Evolutionary conservation across 2,113 vertebrate genomes (phyloP).

Genomic region (Harpagus bidentatus): DNA sequence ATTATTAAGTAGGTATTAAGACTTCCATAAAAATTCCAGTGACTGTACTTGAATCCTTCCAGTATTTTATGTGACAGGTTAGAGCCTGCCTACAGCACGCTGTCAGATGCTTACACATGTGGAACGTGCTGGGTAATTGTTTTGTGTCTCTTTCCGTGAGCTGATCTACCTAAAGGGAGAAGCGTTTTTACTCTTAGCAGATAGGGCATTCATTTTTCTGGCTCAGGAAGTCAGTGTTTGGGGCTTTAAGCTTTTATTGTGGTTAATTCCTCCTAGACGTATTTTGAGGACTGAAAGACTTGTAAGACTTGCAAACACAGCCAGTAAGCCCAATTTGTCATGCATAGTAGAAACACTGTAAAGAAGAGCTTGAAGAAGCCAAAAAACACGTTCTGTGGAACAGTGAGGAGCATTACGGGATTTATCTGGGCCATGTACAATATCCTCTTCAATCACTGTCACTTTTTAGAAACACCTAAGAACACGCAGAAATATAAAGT

Average conservation of each 20-base stretch:
- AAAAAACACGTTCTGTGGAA: background rate
- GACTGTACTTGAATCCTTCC: background rate
- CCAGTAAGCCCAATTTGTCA: background rate
- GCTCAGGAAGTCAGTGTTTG: background rate
- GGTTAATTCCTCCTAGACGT: background rate
- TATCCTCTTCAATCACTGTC: background rate
- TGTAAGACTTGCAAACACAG: background rate
- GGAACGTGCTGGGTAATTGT: background rate
- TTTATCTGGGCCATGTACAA: background rate
- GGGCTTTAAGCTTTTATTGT: background rate
- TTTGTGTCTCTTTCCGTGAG: background rate
- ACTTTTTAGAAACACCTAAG: background rate
- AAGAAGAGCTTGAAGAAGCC: background rate
- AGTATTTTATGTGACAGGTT: background rate
- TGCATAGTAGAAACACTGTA: background rate
- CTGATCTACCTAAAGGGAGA: background rate
- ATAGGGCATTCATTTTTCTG: background rate
- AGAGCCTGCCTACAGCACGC: background rate
- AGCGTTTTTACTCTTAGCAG: background rate
- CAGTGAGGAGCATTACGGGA: background rate
- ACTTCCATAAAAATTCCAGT: background rate
- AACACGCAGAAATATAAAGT: background rate
- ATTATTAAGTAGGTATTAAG: background rate
- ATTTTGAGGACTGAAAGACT: background rate
- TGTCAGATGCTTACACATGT: constrained; percentile 7